Percentiles rank a stretch among this genome's conserved stretches.
Evolutionary conservation across 1,140 invertebrate genomes (phyloP).

Genomic region (Conus betulinus): DNA sequence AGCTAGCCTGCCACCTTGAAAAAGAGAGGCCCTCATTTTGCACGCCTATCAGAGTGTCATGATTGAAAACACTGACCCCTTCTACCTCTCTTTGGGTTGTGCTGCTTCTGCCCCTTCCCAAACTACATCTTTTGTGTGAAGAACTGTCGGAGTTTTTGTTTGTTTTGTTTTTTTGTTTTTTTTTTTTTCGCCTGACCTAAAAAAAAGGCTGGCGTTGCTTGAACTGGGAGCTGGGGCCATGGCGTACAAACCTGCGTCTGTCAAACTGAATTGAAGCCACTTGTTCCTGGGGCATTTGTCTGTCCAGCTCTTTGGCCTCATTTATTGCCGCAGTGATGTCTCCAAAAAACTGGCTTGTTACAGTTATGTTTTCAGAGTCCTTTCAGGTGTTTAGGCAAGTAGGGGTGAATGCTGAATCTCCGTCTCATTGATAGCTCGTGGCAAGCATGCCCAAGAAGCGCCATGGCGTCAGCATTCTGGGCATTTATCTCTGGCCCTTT

Average conservation of each 20-base stretch:
- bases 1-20: slow-evolving; percentile 1
- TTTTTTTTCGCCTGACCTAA: neutral
- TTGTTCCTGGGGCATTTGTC: neutral
- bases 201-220: neutral
- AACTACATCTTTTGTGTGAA: neutral
- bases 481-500: neutral
- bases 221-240: neutral
- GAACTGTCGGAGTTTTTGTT: neutral
- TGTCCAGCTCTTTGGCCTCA: neutral
- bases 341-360: neutral
- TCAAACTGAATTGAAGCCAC: neutral
- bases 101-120: neutral
- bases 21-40: neutral
- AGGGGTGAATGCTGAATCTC: neutral
- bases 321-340: neutral
- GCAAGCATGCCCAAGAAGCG: neutral
- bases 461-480: neutral
- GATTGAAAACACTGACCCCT: neutral
- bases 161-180: no score
- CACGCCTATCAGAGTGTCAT: neutral
- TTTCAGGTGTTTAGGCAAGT: slow-evolving; percentile 1
- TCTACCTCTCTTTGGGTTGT: neutral
- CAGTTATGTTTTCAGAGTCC: neutral
- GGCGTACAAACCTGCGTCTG: neutral
- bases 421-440: neutral